Base-by-base conservation (phyloP, 2,797 vertebrate species). In the Champsocephalus gunnari region DNA sequence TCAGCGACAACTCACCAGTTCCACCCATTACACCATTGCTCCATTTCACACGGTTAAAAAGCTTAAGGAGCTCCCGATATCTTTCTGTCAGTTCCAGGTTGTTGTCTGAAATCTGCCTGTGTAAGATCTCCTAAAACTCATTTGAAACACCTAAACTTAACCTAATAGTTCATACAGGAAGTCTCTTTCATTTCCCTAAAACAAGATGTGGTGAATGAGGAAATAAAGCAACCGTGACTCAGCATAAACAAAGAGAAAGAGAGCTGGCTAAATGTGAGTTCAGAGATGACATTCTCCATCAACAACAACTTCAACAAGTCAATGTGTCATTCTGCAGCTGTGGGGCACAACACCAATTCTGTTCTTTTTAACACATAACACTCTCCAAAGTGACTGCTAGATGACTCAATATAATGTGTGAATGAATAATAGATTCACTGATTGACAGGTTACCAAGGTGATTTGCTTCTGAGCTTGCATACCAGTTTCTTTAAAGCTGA, bases 211-310 rank as follows among this genome's bases (percentile, higher is more conserved):
- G 66, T 45, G 5, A 34, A 48, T 38, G 44, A 57, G 66, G 66
- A 68, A 57, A 57, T 57, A 14, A 68, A 21, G 54, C 44, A 48
- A 68, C 66, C 16, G 44, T 38, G 54, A 68, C 38, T 68, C 66
- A 57, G 66, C 44, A 57, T 11, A 48, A 66, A 19, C 21, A 11
- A 32, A 60, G 49, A 49, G 50, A 24, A 12, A n/a, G 9, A 49
- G 13, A 0, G 5, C 24, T 1, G 24, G 19, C 43, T 56, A 8
- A 60, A 55, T 48, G 41, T 32, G 13, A 49, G 49, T 17, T 57
- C 7, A 12, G 24, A 50, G 50, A n/a, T 2, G 24, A 69, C 53
- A 16, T 2, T 1, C 8, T 44, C 11, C 34, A 61, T 44, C 51
- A 60, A 55, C 48, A 53, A 24, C 9, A n/a, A 21, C 48, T 47